These are phyloP conservation scores for Cordilura impudica DNA, from an alignment of 2,888 invertebrate species.

Conservation along the genomic window DNA sequence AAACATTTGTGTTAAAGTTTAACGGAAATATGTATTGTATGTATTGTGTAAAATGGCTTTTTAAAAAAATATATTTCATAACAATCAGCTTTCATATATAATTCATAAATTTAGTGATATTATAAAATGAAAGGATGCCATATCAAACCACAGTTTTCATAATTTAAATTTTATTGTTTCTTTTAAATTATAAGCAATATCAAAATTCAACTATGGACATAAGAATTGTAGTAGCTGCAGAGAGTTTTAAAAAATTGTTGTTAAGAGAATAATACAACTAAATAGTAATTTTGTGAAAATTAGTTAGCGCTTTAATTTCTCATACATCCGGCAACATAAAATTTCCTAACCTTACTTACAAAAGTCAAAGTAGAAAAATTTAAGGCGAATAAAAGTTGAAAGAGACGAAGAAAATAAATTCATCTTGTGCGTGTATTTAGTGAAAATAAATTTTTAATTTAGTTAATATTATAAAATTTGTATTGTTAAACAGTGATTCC, in stretches of 20 bases:
- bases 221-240: no score
- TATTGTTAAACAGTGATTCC: conserved; percentile 63
- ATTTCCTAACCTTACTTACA: conserved; percentile 50
- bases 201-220: no score
- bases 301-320: background rate
- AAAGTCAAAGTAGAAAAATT: conserved; percentile 59
- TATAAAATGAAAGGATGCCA: background rate
- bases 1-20: no score
- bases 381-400: conserved; percentile 53
- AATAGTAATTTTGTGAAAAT: no score
- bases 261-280: no score
- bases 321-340: conserved; percentile 14
- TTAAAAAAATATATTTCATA: background rate
- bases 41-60: no score
- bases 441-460: conserved; percentile 58
- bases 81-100: conserved; percentile 3
- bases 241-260: no score
- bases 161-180: no score
- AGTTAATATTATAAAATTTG: conserved; percentile 56
- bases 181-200: no score
- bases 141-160: background rate
- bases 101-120: background rate
- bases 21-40: no score
- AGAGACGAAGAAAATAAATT: conserved; percentile 57
- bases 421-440: conserved; percentile 61